Evolutionary conservation across 2,797 vertebrate species (phyloP), one percentile per base, ranked within the genome.

Genomic region (Sternarchorhynchus goeldii): DNA sequence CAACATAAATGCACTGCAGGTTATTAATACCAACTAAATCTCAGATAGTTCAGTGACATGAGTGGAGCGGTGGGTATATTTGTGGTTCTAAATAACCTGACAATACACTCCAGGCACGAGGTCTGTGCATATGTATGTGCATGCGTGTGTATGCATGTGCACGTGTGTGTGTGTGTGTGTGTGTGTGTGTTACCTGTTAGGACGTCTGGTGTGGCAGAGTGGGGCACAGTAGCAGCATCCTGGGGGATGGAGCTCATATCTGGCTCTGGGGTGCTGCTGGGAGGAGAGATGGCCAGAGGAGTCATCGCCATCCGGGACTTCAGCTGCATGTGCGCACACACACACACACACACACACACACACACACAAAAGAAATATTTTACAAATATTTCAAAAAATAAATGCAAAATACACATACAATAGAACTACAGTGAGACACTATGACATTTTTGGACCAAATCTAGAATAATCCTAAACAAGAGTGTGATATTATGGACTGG

Each of bases 221-320:
- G 94, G 72, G 97, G 96, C n/a, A 97, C 85, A 0, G 95, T 96
- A 63, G 96, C 96, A 76, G 96, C 95, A 0, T 97, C 97, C 90
- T 96, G 96, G 18, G 96, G 96, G 77, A 97, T 94, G 56, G 95
- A 96, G 80, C 96, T 96, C 90, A 96, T 93, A 87, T 97, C 96
- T 0, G 96, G 96, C 86, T 97, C 96, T 0, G 95, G 96, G 0
- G 95, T 98, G 86, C 95, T 96, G 89, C 92, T 90, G 0, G 94
- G 95, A 0, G 96, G 95, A 36, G 95, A 97, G 87, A 95, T 93
- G 39, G 94, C 95, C 86, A 95, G 88, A 8, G 96, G 94, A 62
- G 94, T 94, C 95, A 96, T 96, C 91, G 95, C 92, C 88, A 95
- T 91, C 50, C 92, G 93, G 83, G 96, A 92, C 89, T 97, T 97